phyloP scores from a whole-genome alignment of 2,113 vertebrate genomes.

The Hemiprocne comata region DNA sequence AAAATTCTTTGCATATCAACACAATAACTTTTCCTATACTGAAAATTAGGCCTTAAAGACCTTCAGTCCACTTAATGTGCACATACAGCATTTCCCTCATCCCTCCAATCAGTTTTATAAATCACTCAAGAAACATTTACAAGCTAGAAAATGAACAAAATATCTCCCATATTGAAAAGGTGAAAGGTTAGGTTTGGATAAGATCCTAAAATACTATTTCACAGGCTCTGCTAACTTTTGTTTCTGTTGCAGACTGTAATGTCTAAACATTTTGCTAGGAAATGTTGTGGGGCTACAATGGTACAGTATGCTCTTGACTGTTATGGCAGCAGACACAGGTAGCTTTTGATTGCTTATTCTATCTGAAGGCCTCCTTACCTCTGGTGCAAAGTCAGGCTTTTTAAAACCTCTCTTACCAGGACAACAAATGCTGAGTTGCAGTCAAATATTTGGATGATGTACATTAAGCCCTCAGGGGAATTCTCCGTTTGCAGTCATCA shows the following conservation, averaged over 20 bases:
- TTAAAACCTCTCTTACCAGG: neutral
- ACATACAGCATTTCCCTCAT: neutral
- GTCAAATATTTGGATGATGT: neutral
- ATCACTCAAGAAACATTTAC: neutral
- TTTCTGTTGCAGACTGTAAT: neutral
- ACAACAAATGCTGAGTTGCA: neutral
- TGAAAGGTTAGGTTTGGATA: neutral
- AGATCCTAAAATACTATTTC: neutral
- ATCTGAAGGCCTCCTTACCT: neutral
- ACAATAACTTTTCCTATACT: neutral
- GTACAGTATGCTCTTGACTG: neutral
- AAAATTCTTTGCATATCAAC: neutral
- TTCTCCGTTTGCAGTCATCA: neutral
- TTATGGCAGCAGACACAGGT: neutral
- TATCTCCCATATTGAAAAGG: neutral
- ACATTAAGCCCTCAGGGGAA: neutral
- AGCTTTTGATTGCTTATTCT: neutral
- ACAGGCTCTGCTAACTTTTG: neutral
- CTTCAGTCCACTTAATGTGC: neutral
- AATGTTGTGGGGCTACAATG: neutral
- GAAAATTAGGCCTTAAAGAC: neutral
- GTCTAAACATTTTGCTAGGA: neutral
- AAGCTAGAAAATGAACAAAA: neutral
- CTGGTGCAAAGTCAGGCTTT: neutral
- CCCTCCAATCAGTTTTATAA: neutral